Base-by-base conservation (phyloP, 2,113 vertebrate species). In the Glaucomys volans region DNA sequence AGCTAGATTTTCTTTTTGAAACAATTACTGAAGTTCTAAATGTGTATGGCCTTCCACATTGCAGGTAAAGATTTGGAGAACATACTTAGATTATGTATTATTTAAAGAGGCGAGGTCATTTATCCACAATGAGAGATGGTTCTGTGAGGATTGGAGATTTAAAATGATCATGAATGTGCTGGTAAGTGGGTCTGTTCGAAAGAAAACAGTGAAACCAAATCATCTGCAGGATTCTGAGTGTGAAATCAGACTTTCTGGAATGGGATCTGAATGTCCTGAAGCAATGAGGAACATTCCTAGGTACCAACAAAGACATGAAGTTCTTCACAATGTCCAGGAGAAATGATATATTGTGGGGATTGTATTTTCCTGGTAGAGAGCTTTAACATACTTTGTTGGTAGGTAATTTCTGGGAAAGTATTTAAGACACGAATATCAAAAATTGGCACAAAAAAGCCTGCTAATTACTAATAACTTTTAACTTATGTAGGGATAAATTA, bases 391-490 rank as follows among this genome's bases (percentile, higher is more conserved):
- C 35, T 91, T 93, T 37, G 12, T 72, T 93, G 32, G 74, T 77
- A 64, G 35, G 5, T 82, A 40, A 80, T 72, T 84, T 96, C 52
- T 96, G 50, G 44, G 82, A 42, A 97, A 62, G 2, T 76, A 40
- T 18, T 50, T 44, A 93, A 94, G 90, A 95, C n/a, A 42, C 17
- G 22, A 71, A 32, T 47, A 30, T 22, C 50, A 44, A 95, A 90
- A 76, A 50, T 52, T 75, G 66, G 40, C 59, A 81, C 59, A 62
- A 67, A 72, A 76, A 84, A 83, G 37, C 50, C 62, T 37, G 74
- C 28, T 87, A 84, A 81, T 71, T 86, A 42, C 57, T 85, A 94
- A 71, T 92, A 92, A 90, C 80, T 96, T 96, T 59, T 42, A 91
- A 47, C 81, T 96, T 80, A 52, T 90, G 57, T 84, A 26, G 24